phyloP scores from a whole-genome alignment of 2,888 invertebrate species.

The Sipunculus nudus region DNA sequence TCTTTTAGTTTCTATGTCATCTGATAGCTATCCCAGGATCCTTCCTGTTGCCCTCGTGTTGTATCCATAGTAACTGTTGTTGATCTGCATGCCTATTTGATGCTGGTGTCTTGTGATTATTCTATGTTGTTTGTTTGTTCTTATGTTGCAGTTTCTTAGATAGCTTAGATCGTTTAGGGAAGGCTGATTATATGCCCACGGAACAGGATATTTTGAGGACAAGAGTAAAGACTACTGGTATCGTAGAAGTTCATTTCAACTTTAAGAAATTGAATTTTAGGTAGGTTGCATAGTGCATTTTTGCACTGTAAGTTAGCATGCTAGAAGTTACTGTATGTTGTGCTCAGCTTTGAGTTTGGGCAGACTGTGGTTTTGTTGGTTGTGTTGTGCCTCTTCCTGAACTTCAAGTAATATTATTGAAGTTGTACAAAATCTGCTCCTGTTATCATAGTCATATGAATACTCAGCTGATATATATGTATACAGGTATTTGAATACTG shows the following conservation, averaged over 20 bases:
- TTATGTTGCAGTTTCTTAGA: constrained; percentile 32
- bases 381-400: too few species aligned
- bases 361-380: too few species aligned
- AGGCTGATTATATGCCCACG: constrained; percentile 22
- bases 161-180: constrained; percentile 26
- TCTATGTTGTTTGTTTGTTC: too few species aligned
- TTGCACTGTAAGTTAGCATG: too few species aligned
- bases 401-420: too few species aligned
- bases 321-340: too few species aligned
- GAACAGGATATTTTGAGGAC: constrained; percentile 36
- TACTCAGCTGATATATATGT: too few species aligned
- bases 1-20: too few species aligned
- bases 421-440: too few species aligned
- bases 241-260: constrained; percentile 34
- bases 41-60: neutral
- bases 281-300: constrained; percentile 17
- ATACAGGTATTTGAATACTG: too few species aligned
- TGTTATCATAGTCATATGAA: too few species aligned
- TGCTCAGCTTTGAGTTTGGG: too few species aligned
- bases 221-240: constrained; percentile 37
- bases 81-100: constrained; percentile 2
- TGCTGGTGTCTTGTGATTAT: constrained; percentile 2
- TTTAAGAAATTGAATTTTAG: constrained; percentile 36
- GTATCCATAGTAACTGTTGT: neutral
- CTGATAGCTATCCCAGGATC: neutral